phyloP scores from a whole-genome alignment of 2,888 invertebrate genomes.

The Cheilosia urbana region DNA sequence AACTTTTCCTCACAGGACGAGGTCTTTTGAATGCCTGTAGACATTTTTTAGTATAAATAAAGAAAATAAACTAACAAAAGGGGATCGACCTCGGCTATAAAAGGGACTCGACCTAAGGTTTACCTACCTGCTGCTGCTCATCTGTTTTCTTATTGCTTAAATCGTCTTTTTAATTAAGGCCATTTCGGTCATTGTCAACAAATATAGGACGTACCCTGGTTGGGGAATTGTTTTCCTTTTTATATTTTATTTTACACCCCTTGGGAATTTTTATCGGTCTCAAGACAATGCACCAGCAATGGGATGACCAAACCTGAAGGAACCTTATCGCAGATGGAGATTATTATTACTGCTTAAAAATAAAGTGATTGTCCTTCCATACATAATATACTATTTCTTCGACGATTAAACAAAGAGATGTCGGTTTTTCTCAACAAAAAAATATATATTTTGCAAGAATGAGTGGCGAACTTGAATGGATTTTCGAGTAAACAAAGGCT shows the following conservation, averaged over 20 bases:
- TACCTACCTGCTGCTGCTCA: constrained; percentile 38
- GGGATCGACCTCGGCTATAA: constrained; percentile 23
- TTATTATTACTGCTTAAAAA: constrained; percentile 68
- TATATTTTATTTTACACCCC: constrained; percentile 55
- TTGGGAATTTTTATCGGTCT: constrained; percentile 59
- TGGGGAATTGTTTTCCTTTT: constrained; percentile 45
- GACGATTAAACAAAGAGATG: constrained; percentile 63
- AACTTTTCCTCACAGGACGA: constrained; percentile 21
- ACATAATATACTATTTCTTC: constrained; percentile 8
- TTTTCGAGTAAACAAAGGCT: constrained; percentile 58
- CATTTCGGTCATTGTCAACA: constrained; percentile 69
- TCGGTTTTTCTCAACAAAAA: constrained; percentile 51
- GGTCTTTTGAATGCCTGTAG: constrained; percentile 29
- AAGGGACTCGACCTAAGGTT: constrained; percentile 48
- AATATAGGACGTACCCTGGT: constrained; percentile 53
- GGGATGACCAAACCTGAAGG: constrained; percentile 35
- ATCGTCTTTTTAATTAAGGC: constrained; percentile 67
- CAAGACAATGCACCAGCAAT: constrained; percentile 38
- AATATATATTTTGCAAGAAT: constrained; percentile 47
- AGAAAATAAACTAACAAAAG: constrained; percentile 38
- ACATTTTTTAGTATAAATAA: constrained; percentile 42
- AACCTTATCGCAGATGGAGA: constrained; percentile 66
- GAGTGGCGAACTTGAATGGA: constrained; percentile 53
- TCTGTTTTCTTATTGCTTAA: constrained; percentile 18
- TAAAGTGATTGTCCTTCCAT: constrained; percentile 67